Evolutionary conservation across 2,113 vertebrate species (phyloP).

Genomic region (Dicerorhinus sumatrensis): DNA sequence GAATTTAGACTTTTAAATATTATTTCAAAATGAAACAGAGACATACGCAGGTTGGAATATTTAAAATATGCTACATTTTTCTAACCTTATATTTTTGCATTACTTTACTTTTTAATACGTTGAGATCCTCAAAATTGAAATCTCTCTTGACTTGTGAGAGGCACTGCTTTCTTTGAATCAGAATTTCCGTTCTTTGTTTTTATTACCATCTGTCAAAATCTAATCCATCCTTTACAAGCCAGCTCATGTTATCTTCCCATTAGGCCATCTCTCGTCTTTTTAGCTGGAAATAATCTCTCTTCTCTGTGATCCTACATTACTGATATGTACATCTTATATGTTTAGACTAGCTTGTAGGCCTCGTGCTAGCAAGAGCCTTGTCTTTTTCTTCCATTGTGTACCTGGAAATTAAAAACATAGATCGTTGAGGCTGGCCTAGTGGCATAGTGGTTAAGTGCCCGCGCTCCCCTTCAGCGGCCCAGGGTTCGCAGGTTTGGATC

Average conservation of each 20-base stretch:
- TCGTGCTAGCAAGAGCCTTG: background rate
- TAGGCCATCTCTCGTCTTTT: background rate
- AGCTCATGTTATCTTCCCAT: background rate
- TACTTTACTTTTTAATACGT: background rate
- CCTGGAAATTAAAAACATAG: background rate
- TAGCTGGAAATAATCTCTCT: background rate
- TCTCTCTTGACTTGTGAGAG: background rate
- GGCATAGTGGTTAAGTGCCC: too few relatives aligned
- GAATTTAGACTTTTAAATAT: background rate
- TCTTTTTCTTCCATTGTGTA: background rate
- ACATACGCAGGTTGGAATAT: background rate
- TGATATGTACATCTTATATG: background rate
- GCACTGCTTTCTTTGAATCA: background rate
- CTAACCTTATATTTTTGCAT: background rate
- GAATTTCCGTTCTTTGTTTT: background rate
- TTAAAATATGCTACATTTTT: background rate
- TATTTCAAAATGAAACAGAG: background rate
- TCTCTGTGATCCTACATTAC: background rate
- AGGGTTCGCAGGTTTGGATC: too few relatives aligned
- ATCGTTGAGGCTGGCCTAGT: too few relatives aligned
- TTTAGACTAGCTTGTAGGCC: background rate
- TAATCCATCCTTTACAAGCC: background rate
- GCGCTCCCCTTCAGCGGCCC: too few relatives aligned
- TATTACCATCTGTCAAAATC: background rate
- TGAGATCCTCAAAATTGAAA: background rate